These are phyloP conservation scores for Tupaia chinensis DNA, from an alignment of 2,113 vertebrate genomes.

Conservation along the genomic window DNA sequence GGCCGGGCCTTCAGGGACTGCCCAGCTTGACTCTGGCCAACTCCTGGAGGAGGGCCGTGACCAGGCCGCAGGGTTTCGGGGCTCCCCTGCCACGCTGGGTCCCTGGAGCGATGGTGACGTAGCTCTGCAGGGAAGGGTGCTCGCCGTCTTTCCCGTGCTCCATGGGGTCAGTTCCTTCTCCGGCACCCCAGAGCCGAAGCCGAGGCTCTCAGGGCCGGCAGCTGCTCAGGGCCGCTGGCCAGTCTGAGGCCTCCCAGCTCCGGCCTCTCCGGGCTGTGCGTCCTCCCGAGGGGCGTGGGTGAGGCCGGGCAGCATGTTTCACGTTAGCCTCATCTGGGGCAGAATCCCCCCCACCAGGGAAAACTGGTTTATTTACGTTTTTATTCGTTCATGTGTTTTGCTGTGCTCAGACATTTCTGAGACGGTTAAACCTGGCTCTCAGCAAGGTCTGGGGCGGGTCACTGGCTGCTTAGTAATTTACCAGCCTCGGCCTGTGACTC, in stretches of 20 bases:
- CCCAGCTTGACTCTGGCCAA: too few species aligned
- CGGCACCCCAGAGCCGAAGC: too few species aligned
- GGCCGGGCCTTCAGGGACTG: neutral
- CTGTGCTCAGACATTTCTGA: neutral
- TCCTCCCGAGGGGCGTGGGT: neutral
- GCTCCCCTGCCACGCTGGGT: too few species aligned
- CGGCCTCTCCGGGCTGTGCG: neutral
- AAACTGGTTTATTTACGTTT: neutral
- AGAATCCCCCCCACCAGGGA: neutral
- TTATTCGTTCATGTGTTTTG: slow-evolving; percentile 32
- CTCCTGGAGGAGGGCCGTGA: neutral
- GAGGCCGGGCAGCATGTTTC: neutral
- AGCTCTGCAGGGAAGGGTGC: too few species aligned
- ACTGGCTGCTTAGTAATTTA: neutral
- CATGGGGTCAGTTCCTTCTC: too few species aligned
- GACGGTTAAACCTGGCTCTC: neutral
- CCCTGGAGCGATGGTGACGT: neutral
- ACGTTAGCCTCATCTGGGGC: neutral
- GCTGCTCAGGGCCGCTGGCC: too few species aligned
- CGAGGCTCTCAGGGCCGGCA: too few species aligned
- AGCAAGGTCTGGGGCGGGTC: neutral
- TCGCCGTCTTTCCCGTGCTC: fast-evolving
- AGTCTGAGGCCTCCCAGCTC: too few species aligned
- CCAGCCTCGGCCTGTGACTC: neutral
- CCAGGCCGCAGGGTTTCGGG: neutral